phyloP scores from a whole-genome alignment of 2,888 invertebrate genomes.

The Cheilosia impressa region DNA sequence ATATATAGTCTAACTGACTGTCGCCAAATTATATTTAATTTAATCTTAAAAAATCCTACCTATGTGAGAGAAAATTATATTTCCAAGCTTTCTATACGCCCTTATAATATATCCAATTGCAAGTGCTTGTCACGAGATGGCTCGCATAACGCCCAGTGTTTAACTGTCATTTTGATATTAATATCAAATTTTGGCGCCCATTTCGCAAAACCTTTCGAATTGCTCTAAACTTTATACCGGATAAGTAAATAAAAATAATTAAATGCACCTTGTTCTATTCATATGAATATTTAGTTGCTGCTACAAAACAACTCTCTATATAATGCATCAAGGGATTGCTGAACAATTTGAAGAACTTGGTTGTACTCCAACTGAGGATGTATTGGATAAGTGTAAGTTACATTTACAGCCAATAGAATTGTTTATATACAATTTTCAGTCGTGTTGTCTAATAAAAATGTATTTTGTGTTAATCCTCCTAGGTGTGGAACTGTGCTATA shows the following conservation, averaged over 20 bases:
- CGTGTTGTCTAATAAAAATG: neutral
- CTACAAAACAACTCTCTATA: neutral
- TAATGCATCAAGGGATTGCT: constrained; percentile 81
- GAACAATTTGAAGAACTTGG: constrained; percentile 87
- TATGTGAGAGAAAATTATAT: neutral
- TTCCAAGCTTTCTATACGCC: neutral
- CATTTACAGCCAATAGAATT: neutral
- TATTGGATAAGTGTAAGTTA: constrained; percentile 86
- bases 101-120: neutral
- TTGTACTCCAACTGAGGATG: constrained; percentile 85
- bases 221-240: constrained; percentile 10
- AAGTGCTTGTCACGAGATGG: constrained; percentile 18
- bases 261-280: constrained; percentile 1
- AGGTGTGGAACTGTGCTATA: constrained; percentile 87
- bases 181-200: constrained; percentile 43
- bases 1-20: no score
- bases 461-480: constrained; percentile 25
- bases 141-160: neutral
- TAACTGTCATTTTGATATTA: constrained; percentile 1
- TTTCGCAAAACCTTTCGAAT: constrained; percentile 41
- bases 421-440: neutral
- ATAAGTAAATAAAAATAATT: constrained; percentile 14
- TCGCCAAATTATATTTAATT: no score
- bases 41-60: no score
- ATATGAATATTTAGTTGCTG: neutral